phyloP scores from a whole-genome alignment of 92 coral and sea anemone genomes.

The Phenganax stokvisi region DNA sequence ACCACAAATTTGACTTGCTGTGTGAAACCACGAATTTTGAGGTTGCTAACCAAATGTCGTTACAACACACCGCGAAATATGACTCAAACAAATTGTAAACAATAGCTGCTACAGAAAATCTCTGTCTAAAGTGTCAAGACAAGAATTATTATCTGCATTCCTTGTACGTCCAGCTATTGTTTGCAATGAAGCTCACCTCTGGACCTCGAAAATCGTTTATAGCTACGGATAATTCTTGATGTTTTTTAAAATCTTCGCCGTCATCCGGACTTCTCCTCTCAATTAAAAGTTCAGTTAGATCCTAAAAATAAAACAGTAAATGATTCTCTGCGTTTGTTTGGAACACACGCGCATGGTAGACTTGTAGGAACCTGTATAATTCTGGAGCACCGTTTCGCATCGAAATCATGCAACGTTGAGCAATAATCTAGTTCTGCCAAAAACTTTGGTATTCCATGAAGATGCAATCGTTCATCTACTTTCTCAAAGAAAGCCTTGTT shows the following conservation, averaged over 20 bases:
- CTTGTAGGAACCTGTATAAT: conserved; percentile 47
- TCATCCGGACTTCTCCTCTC: conserved; percentile 44
- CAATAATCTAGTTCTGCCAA: conserved; percentile 60
- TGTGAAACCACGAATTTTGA: conserved; percentile 16
- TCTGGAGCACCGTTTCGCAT: conserved; percentile 50
- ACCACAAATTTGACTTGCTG: conserved; percentile 20
- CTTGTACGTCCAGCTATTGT: neutral
- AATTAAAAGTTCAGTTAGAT: conserved; percentile 41
- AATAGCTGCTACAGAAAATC: neutral
- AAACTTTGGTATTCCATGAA: conserved; percentile 66
- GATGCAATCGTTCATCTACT: conserved; percentile 70
- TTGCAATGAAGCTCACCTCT: conserved; percentile 17
- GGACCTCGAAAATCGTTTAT: conserved; percentile 30
- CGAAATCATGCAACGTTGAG: conserved; percentile 56
- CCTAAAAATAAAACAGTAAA: conserved; percentile 45
- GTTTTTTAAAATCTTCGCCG: conserved; percentile 1
- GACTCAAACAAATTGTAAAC: neutral
- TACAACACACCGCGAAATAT: conserved; percentile 9
- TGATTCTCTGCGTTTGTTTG: too few species aligned
- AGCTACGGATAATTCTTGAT: conserved; percentile 10
- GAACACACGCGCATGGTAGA: neutral
- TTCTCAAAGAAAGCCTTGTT: conserved; percentile 62
- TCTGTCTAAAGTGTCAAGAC: neutral
- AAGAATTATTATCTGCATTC: neutral
- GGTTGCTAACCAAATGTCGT: conserved; percentile 30